Percentiles rank a stretch among this genome's conserved stretches.
Evolutionary conservation across 2,797 vertebrate species (phyloP).

Genomic region (Melanogrammus aeglefinus): DNA sequence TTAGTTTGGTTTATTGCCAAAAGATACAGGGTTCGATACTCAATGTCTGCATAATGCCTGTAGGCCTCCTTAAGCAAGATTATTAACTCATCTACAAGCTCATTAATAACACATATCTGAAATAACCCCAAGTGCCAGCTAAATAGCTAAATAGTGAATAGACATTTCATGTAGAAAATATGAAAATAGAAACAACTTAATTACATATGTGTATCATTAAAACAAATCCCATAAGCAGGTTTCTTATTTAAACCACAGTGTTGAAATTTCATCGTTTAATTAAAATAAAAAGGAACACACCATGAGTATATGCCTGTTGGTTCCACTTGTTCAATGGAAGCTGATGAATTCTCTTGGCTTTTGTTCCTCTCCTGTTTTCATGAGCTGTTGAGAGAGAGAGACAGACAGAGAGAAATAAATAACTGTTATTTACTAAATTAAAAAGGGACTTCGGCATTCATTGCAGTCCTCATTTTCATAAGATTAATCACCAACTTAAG

Average conservation of each 20-base stretch:
- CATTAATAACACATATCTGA: not conserved
- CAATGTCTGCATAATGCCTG: not conserved
- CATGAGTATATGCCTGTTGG: slow-evolving; percentile 61
- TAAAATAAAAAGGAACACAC: slow-evolving; percentile 38
- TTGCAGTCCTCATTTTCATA: slow-evolving; percentile 44
- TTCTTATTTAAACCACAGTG: not conserved
- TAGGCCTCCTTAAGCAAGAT: not conserved
- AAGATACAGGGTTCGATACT: slow-evolving; percentile 46
- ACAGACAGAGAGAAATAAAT: slow-evolving; percentile 51
- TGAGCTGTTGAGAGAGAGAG: slow-evolving; percentile 66
- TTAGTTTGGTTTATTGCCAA: slow-evolving; percentile 78
- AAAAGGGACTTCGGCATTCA: not conserved
- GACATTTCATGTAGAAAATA: not conserved
- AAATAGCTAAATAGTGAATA: not conserved
- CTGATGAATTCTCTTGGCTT: slow-evolving; percentile 54
- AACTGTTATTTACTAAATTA: not conserved
- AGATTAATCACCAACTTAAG: slow-evolving; percentile 21
- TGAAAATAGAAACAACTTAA: not conserved
- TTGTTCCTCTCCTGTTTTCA: slow-evolving; percentile 67
- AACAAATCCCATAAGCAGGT: not conserved
- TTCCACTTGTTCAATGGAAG: slow-evolving; percentile 68
- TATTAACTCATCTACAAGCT: not conserved
- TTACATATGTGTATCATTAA: not conserved
- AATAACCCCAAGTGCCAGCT: not conserved
- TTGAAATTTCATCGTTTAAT: not conserved